Conservation (phyloP, 1,140 invertebrate genomes). For the Lepidostoma basale region DNA sequence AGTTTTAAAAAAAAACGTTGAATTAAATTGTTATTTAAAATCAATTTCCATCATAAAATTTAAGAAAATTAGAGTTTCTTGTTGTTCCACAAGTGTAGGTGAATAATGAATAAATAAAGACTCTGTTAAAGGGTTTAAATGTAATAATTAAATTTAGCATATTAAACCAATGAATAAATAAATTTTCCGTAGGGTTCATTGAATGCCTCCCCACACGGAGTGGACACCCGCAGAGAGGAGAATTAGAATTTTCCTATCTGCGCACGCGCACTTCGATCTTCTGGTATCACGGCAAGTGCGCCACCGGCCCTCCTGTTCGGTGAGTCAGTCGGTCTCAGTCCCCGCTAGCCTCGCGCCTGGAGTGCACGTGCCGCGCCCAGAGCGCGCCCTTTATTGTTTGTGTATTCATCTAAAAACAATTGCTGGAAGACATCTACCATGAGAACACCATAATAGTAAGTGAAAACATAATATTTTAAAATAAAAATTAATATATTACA, state of each 20-base stretch:
- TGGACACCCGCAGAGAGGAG: no score
- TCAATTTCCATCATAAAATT: no score
- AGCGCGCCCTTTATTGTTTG: not conserved
- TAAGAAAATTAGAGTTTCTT: no score
- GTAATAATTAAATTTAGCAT: no score
- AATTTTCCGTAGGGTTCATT: not conserved
- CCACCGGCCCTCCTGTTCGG: no score
- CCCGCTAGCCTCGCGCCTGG: not conserved
- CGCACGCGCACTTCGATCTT: slow-evolving; percentile 4
- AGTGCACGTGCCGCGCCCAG: not conserved
- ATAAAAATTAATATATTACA: not conserved
- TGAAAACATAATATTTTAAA: not conserved
- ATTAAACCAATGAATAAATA: slow-evolving; percentile 15
- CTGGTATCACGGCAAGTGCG: not conserved
- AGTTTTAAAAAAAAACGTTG: no score
- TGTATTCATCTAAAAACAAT: not conserved
- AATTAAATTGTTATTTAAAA: no score
- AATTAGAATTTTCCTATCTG: slow-evolving; percentile 6
- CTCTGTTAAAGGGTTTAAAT: no score
- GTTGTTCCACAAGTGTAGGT: no score
- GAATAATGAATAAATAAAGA: no score
- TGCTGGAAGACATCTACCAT: not conserved
- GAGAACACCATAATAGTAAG: not conserved
- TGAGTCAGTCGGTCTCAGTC: no score
- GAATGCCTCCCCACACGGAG: not conserved